A percentile compares a stretch with the other conserved stretches of the same genome.
These are phyloP conservation scores for Pteria penguin DNA, from an alignment of 2,888 invertebrate species.

Conservation along the genomic window DNA sequence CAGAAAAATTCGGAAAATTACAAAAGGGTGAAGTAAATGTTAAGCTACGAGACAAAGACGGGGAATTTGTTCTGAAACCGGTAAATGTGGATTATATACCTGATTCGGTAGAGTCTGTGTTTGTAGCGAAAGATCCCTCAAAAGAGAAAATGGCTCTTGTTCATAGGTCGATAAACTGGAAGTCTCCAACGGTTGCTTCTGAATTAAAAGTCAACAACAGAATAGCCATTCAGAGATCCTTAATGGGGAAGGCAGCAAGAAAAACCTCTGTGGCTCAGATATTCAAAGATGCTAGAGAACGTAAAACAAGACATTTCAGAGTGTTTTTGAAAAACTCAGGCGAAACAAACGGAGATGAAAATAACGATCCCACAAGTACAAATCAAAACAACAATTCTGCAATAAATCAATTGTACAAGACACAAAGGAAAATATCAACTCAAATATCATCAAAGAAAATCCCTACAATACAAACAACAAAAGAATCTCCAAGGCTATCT, in stretches of 20 bases:
- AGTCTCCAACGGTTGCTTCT: conserved; percentile 61
- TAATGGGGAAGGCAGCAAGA: conserved; percentile 61
- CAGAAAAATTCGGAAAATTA: conserved; percentile 58
- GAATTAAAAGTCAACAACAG: conserved; percentile 68
- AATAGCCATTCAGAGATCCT: conserved; percentile 66
- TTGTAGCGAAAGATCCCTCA: conserved; percentile 49
- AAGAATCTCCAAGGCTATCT: background rate
- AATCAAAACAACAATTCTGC: background rate
- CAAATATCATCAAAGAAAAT: background rate
- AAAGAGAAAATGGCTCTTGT: conserved; percentile 64
- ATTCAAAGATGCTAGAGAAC: conserved; percentile 59
- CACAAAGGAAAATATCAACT: background rate
- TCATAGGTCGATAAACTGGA: conserved; percentile 53
- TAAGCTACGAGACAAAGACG: conserved; percentile 58
- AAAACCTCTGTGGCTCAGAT: conserved; percentile 65
- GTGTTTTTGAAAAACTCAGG: conserved; percentile 48
- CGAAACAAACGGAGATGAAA: conserved; percentile 11
- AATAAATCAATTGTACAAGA: background rate
- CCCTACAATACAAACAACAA: background rate
- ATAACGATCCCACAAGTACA: background rate
- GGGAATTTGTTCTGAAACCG: conserved; percentile 60
- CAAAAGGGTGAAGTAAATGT: conserved; percentile 54
- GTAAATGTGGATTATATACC: conserved; percentile 36
- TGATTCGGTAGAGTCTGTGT: conserved; percentile 36
- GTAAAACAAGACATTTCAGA: conserved; percentile 62